phyloP scores from a whole-genome alignment of 2,113 vertebrate species.

The Spheniscus mendiculus region DNA sequence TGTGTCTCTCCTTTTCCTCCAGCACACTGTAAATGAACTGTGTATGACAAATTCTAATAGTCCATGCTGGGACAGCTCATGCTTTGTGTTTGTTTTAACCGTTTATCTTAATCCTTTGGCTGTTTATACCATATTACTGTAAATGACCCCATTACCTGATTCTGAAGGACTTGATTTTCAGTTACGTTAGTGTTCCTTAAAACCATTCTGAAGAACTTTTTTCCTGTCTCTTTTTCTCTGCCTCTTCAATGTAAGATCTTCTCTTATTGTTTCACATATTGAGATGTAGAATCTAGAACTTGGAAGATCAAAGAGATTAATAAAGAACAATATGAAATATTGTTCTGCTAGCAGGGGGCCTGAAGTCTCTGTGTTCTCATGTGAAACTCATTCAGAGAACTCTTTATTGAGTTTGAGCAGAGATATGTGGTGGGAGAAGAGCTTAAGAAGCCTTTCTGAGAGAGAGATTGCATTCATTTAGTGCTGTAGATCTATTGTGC shows the following conservation, averaged over 20 bases:
- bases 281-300: fast-evolving
- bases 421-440: not conserved
- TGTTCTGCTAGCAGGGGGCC: not conserved
- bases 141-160: not conserved
- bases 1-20: not conserved
- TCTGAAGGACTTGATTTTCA: not conserved
- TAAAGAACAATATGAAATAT: too few species aligned
- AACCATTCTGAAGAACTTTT: not conserved
- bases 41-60: not conserved
- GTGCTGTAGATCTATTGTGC: not conserved
- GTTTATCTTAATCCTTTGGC: not conserved
- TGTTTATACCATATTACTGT: not conserved
- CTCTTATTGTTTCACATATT: not conserved
- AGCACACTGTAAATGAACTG: not conserved
- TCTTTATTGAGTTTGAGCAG: not conserved
- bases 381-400: not conserved
- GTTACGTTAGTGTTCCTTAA: not conserved
- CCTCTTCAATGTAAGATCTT: not conserved
- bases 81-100: not conserved
- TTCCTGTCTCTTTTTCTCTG: not conserved
- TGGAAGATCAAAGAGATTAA: not conserved
- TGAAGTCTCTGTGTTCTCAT: not conserved
- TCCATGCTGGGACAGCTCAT: not conserved
- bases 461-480: not conserved
- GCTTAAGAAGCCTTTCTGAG: not conserved